Conservation (phyloP, 1,140 invertebrate genomes). For the Paramacrobiotus metropolitanus region DNA sequence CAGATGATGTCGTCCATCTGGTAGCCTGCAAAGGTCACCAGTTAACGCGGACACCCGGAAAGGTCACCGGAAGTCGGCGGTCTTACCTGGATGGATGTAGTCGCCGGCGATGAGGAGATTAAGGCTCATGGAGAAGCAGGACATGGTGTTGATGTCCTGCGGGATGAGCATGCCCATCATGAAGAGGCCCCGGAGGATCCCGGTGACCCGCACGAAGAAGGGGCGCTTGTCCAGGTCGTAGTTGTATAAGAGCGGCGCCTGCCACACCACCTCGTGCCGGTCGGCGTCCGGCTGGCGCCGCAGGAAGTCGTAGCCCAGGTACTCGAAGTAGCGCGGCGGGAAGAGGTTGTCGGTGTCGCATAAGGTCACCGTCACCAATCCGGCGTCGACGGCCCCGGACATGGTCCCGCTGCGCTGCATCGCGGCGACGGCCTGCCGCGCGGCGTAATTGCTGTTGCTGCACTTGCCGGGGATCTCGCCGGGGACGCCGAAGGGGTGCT, state of each 20-base stretch:
- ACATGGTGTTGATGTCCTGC: constrained; percentile 16
- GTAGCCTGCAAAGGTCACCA: too few species aligned
- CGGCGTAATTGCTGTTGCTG: constrained; percentile 14
- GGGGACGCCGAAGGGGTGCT: constrained; percentile 11
- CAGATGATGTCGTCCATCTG: constrained; percentile 17
- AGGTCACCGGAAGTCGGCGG: too few species aligned
- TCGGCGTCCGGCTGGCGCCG: constrained; percentile 10
- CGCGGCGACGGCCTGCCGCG: constrained; percentile 11
- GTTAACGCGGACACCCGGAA: too few species aligned
- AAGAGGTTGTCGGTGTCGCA: constrained; percentile 14
- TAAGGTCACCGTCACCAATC: constrained; percentile 11
- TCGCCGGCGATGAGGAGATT: constrained; percentile 14
- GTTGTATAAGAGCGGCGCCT: constrained; percentile 15
- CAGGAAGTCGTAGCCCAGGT: constrained; percentile 13
- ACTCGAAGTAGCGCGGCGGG: constrained; percentile 13
- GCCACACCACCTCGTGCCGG: constrained; percentile 14
- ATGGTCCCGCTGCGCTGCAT: constrained; percentile 2
- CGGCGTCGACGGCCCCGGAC: too few species aligned
- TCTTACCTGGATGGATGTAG: constrained; percentile 15
- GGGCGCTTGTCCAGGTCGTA: constrained; percentile 15
- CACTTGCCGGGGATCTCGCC: constrained; percentile 14
- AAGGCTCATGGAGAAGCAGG: constrained; percentile 13
- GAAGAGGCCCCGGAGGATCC: constrained; percentile 13
- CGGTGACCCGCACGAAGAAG: constrained; percentile 15
- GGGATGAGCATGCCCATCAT: constrained; percentile 16